These are phyloP conservation scores for Ormyrus rosae DNA, from an alignment of 2,888 invertebrate genomes.

Conservation along the genomic window DNA sequence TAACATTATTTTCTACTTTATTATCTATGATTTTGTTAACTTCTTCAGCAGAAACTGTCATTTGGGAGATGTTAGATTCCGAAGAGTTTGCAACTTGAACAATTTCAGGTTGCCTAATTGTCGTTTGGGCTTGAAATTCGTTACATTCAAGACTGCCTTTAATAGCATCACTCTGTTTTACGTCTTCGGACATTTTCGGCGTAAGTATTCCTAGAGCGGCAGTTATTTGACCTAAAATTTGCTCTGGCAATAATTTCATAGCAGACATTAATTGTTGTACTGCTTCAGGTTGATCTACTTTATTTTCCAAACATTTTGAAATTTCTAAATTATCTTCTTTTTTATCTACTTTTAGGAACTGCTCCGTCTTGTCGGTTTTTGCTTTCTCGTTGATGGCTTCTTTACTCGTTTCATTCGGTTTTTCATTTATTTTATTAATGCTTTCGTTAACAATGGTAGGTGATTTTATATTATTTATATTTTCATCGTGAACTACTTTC, in stretches of 20 bases:
- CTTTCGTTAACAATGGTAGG: neutral
- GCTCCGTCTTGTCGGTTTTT: neutral
- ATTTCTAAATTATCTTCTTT: neutral
- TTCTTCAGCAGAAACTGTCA: too few relatives aligned
- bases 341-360: too few relatives aligned
- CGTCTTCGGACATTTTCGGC: constrained; percentile 57
- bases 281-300: constrained; percentile 35
- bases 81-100: too few relatives aligned
- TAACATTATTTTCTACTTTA: too few relatives aligned
- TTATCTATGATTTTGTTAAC: too few relatives aligned
- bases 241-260: constrained; percentile 69
- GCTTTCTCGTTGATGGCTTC: neutral
- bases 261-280: constrained; percentile 68
- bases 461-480: too few relatives aligned
- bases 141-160: neutral
- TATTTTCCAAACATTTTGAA: neutral
- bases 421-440: neutral
- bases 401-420: neutral
- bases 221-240: constrained; percentile 68
- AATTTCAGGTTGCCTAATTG: too few relatives aligned
- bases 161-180: neutral
- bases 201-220: constrained; percentile 68
- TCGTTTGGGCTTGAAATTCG: neutral
- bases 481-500: too few relatives aligned
- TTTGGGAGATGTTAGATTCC: too few relatives aligned